A percentile compares a stretch with the other conserved stretches of the same genome.
These are phyloP conservation scores for Brachionus calyciflorus DNA, from an alignment of 1,140 invertebrate species.

Conservation along the genomic window DNA sequence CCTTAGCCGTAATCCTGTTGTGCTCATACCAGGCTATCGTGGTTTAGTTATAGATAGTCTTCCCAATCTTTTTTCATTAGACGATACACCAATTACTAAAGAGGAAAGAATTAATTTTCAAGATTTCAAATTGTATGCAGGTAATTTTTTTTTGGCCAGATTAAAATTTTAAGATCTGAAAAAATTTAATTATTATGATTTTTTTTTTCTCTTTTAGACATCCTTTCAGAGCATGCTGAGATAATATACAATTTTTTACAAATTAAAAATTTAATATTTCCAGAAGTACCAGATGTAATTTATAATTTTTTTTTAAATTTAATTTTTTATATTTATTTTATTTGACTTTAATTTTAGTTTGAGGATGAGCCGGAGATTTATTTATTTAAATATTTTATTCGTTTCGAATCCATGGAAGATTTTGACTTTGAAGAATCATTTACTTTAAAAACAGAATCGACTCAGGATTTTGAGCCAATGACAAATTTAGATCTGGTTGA, in stretches of 20 bases:
- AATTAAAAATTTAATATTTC: constrained; percentile 21
- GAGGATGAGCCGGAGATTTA: constrained; percentile 38
- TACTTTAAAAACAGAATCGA: background rate
- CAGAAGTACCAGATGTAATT: constrained; percentile 26
- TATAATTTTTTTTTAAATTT: too few species aligned
- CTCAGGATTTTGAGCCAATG: background rate
- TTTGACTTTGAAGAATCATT: background rate
- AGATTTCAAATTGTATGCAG: constrained; percentile 6
- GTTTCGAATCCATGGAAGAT: constrained; percentile 4
- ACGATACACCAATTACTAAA: constrained; percentile 33
- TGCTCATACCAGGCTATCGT: constrained; percentile 24
- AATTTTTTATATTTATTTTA: background rate
- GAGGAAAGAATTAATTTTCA: constrained; percentile 43
- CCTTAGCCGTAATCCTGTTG: constrained; percentile 17
- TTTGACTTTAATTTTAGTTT: constrained; percentile 19
- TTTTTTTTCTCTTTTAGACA: background rate
- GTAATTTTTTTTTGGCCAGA: background rate
- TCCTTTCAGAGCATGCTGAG: background rate
- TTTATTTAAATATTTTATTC: constrained; percentile 13
- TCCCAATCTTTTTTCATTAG: constrained; percentile 6
- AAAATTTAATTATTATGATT: background rate
- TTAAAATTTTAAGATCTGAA: background rate
- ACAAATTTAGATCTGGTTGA: constrained; percentile 35
- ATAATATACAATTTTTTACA: background rate
- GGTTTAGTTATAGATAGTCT: constrained; percentile 20